Evolutionary conservation across 2,113 vertebrate genomes (phyloP).

Genomic region (Vulpes vulpes): DNA sequence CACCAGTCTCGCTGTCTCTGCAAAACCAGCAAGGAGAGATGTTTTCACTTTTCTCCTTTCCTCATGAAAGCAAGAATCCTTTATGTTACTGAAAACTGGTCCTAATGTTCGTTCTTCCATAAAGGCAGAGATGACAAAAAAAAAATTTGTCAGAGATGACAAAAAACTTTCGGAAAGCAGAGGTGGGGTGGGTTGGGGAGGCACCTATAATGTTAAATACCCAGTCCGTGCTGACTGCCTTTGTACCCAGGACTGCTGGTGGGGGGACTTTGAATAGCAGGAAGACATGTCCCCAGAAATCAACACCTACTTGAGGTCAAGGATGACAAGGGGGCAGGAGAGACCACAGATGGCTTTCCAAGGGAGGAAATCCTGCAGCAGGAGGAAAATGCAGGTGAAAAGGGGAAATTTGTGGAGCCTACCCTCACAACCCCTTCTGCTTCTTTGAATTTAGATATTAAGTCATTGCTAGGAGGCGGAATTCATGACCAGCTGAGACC

Average conservation of each 20-base stretch:
- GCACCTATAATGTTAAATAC: background rate
- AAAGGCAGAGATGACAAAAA: background rate
- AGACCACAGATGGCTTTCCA: background rate
- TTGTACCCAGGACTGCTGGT: background rate
- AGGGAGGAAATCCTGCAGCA: rapidly evolving
- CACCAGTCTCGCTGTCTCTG: background rate
- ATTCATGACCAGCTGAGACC: constrained; percentile 91
- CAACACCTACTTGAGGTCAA: rapidly evolving
- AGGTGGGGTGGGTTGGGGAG: too few species aligned
- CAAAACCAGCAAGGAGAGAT: background rate
- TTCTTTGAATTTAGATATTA: constrained; percentile 89
- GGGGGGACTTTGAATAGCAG: too few species aligned
- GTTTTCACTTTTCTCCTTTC: too few species aligned
- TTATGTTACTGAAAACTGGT: background rate
- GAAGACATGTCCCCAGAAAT: background rate
- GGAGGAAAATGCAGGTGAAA: rapidly evolving
- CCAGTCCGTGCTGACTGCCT: rapidly evolving
- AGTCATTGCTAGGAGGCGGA: constrained; percentile 90
- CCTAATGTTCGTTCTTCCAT: background rate
- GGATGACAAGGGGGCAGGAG: background rate
- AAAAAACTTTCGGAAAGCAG: background rate
- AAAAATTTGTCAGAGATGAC: too few species aligned
- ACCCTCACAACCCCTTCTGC: background rate
- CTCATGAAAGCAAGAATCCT: background rate
- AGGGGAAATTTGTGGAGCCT: rapidly evolving